Base-by-base conservation (phyloP, 2,113 vertebrate species). In the Python bivittatus region DNA sequence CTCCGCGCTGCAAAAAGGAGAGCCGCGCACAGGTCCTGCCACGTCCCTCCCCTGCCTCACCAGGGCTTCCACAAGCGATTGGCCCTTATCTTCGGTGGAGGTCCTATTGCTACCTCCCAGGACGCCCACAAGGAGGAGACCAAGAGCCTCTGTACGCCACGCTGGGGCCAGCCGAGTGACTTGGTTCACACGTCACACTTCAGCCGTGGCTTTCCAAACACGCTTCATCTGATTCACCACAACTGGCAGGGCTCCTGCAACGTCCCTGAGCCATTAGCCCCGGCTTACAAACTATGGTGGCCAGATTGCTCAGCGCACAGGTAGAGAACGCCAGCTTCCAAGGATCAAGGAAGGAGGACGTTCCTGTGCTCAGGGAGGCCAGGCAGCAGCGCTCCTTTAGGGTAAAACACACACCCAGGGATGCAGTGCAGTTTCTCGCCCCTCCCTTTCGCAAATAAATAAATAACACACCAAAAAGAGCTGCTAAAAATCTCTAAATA, bases 401-500 rank as follows among this genome's bases (percentile, higher is more conserved):
- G 90, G 72, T 0, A n/a, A 42, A 9, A 3, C 84, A 38, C 25
- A 56, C 29, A 56, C n/a, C n/a, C 29, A 88, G 22, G 27, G 88
- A 38, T 23, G 23, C 88, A 60, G 38, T 48, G 56, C 5, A 17
- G 42, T 61, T 90, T 42, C 17, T 87, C 27, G 23, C 27, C 54
- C 61, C 20, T 42, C 86, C 22, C 23, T 22, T 42, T 0, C 4
- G 38, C n/a, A 48, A 48, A 57, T 56, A 86, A 56, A 86, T 22
- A 84, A 48, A 38, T 1, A 48, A 33, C n/a, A 72, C 88, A 64
- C 57, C 58, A 9, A 85, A 85, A 89, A 85, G 57, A 89, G 79
- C 91, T 92, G 88, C 84, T 92, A 85, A 64, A 89, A 64, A 85
- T 29, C 12, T 42, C 91, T 92, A 92, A 64, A 89, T 61, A 92